A percentile compares a stretch with the other conserved stretches of the same genome.
These are phyloP conservation scores for Macrotus californicus DNA, from an alignment of 2,113 vertebrate species.

Conservation along the genomic window DNA sequence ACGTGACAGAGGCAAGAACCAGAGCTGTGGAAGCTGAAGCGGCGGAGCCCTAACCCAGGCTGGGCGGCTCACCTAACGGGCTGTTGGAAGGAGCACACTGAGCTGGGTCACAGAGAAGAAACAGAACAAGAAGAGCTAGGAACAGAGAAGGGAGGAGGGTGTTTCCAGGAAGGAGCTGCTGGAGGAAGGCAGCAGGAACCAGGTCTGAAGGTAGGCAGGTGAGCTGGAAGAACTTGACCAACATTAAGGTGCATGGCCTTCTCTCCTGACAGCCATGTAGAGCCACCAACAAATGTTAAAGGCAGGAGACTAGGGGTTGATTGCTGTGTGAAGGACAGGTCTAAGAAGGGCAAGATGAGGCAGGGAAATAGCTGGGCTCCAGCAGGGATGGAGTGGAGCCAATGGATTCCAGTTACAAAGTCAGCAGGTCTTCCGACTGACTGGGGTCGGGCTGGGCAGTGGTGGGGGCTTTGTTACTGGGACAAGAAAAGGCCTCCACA, in stretches of 20 bases:
- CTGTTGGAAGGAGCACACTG: background rate
- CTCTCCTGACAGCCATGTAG: background rate
- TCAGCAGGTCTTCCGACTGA: background rate
- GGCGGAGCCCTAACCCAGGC: too few species aligned
- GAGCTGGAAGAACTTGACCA: background rate
- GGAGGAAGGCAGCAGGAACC: background rate
- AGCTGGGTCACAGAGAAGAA: background rate
- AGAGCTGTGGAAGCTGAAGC: background rate
- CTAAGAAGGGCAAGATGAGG: background rate
- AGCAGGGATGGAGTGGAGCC: background rate
- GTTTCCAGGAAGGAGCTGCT: background rate
- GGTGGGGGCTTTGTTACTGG: background rate
- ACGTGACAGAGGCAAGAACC: background rate
- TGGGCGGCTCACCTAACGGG: background rate
- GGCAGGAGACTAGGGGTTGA: too few species aligned
- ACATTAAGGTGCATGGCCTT: background rate
- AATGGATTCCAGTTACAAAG: background rate
- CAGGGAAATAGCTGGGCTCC: background rate
- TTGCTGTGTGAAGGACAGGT: background rate
- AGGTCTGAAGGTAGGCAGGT: background rate
- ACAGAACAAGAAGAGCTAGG: background rate
- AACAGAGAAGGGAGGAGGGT: background rate
- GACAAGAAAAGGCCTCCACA: background rate
- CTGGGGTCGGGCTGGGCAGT: fast-evolving
- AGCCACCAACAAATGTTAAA: background rate